Conservation (phyloP, 2,888 invertebrate species). For the Hemicrepidius hirtus region DNA sequence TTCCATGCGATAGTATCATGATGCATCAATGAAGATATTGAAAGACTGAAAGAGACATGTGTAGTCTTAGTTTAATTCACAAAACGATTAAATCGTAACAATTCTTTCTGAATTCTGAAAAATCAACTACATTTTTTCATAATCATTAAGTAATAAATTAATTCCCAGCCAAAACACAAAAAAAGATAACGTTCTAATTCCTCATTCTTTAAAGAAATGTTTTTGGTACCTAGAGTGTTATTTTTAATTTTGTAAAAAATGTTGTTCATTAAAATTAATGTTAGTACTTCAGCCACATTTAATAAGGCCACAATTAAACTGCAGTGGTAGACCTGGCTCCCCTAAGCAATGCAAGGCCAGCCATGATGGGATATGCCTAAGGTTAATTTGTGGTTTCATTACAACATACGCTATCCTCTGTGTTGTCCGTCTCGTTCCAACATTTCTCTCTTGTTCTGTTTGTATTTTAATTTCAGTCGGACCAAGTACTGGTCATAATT, state of each 20-base stretch:
- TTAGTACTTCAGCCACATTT: conserved; percentile 3
- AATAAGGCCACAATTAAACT: conserved; percentile 31
- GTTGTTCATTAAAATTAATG: conserved; percentile 12
- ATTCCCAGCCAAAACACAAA: too few relatives aligned
- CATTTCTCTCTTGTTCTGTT: conserved; percentile 31
- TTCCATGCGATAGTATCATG: too few relatives aligned
- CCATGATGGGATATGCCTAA: conserved; percentile 57
- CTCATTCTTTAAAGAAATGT: too few relatives aligned
- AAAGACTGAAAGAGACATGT: too few relatives aligned
- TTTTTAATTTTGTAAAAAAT: background rate
- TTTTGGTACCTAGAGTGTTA: too few relatives aligned
- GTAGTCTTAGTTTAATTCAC: too few relatives aligned
- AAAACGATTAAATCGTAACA: too few relatives aligned
- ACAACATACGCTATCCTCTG: conserved; percentile 45
- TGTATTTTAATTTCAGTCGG: conserved; percentile 42
- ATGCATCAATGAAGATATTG: too few relatives aligned
- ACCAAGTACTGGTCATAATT: conserved; percentile 40
- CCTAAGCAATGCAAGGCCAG: conserved; percentile 45
- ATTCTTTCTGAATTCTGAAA: too few relatives aligned
- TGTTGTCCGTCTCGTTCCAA: conserved; percentile 38
- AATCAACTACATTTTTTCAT: too few relatives aligned
- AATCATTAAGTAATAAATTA: too few relatives aligned
- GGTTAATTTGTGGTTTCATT: conserved; percentile 59
- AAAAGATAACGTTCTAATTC: too few relatives aligned
- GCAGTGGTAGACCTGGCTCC: conserved; percentile 41